Evolutionary conservation across 1,140 invertebrate species (phyloP), one percentile per base, ranked within the genome.

Genomic region (Galendromus occidentalis): DNA sequence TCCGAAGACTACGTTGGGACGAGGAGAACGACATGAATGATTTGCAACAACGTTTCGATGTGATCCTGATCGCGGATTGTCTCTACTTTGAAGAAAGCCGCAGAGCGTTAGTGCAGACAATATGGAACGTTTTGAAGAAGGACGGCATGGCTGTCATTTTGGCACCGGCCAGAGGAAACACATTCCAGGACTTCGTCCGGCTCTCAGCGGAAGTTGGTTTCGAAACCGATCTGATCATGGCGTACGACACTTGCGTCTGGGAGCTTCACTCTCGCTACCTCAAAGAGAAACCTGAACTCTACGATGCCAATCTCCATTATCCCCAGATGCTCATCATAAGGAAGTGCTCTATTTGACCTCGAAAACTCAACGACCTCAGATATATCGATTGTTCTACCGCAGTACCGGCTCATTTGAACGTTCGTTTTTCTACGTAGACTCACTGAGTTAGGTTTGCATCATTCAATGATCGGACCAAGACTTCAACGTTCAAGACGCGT

Each of bases 81-180:
- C 74, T 88, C 45, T 90, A 88, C 76, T 90, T 88, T 75, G 86
- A 88, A 73, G 85, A 87, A 47, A 82, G 82, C 0, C 77, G 86
- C 63, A 74, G 80, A 39, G 83, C 85, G 69, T 75, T 90, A 18
- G 82, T 86, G 28, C 79, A 82, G 59, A 83, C 83, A 44, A 83
- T 90, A 47, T 82, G 81, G 75, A 77, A 80, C 64, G 80, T 81
- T 72, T 71, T 89, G 66, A 78, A 81, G n/a, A 76, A 78, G 22
- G 75, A 80, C 68, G 86, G 86, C 1, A 67, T 82, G 18, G 85
- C 82, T 0, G 74, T 86, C 45, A 80, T 88, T 17, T 86, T 87
- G 81, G 86, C 87, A 9, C 87, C 87, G 4, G 76, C 78, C 65
- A 80, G 87, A 42, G 85, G 85, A 0, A 76, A 78, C 68, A 87